These are phyloP conservation scores for Drosophila falleni DNA, from an alignment of 2,888 invertebrate species.

Conservation along the genomic window DNA sequence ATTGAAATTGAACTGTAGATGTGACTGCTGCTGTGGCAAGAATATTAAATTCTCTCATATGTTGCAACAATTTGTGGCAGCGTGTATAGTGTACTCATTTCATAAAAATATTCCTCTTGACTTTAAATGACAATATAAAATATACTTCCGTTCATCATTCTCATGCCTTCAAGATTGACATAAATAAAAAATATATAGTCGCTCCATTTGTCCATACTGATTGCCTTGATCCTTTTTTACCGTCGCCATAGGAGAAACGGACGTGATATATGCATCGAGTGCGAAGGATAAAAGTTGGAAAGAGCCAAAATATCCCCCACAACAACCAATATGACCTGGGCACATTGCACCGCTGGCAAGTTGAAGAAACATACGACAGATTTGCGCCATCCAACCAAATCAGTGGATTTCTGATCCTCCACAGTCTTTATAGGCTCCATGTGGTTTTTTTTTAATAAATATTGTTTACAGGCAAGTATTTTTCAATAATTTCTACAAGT, in stretches of 20 bases:
- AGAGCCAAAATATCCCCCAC: constrained; percentile 49
- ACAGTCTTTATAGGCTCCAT: constrained; percentile 8
- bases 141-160: no score
- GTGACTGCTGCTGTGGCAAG: neutral
- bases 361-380: constrained; percentile 28
- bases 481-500: neutral
- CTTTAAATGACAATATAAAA: neutral
- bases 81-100: no score
- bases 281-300: constrained; percentile 46
- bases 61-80: neutral
- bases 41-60: neutral
- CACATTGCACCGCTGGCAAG: constrained; percentile 34
- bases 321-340: constrained; percentile 46
- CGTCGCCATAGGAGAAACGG: constrained; percentile 54
- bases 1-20: constrained; percentile 18
- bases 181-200: neutral
- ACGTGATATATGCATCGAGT: constrained; percentile 45
- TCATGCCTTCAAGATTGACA: neutral
- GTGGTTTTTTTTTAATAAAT: neutral
- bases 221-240: neutral
- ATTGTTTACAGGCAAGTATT: constrained; percentile 2
- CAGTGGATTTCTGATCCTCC: neutral
- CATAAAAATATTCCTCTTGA: no score
- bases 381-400: neutral
- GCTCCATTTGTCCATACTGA: neutral